These are phyloP conservation scores for Ypsolopha scabrella DNA, from an alignment of 2,888 invertebrate species.

Conservation along the genomic window DNA sequence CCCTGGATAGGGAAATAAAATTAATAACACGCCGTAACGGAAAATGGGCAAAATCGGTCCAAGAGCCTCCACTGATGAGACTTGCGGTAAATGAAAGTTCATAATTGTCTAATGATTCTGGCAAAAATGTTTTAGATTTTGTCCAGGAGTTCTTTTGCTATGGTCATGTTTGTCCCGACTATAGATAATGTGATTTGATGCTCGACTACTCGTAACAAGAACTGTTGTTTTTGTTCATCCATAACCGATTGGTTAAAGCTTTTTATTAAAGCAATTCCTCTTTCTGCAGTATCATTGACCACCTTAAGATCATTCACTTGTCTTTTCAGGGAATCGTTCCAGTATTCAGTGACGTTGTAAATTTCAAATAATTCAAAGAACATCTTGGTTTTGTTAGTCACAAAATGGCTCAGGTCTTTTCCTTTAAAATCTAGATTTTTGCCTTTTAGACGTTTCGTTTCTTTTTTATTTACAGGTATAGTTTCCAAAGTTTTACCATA, in stretches of 20 bases:
- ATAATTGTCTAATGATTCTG: too few species aligned
- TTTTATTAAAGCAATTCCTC: background rate
- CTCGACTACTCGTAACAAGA: slow-evolving; percentile 1
- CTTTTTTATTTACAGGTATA: background rate
- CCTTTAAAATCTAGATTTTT: background rate
- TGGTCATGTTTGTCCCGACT: too few species aligned
- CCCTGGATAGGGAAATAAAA: slow-evolving; percentile 64
- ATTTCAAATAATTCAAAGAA: background rate
- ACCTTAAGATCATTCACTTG: background rate
- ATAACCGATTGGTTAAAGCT: background rate
- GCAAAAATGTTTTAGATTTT: too few species aligned
- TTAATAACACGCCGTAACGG: too few species aligned
- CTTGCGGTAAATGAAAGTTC: too few species aligned
- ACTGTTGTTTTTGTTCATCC: slow-evolving; percentile 1
- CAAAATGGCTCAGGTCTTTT: background rate
- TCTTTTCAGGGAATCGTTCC: background rate
- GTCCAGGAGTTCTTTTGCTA: too few species aligned
- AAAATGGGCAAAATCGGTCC: too few species aligned
- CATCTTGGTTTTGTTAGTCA: background rate
- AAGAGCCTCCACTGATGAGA: too few species aligned
- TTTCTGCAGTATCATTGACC: background rate
- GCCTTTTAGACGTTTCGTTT: background rate
- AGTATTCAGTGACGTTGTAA: background rate
- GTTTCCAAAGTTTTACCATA: too few species aligned
- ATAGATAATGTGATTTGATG: too few species aligned